Base-by-base conservation (phyloP, 2,888 invertebrate genomes). In the Caradrina clavipalpis region DNA sequence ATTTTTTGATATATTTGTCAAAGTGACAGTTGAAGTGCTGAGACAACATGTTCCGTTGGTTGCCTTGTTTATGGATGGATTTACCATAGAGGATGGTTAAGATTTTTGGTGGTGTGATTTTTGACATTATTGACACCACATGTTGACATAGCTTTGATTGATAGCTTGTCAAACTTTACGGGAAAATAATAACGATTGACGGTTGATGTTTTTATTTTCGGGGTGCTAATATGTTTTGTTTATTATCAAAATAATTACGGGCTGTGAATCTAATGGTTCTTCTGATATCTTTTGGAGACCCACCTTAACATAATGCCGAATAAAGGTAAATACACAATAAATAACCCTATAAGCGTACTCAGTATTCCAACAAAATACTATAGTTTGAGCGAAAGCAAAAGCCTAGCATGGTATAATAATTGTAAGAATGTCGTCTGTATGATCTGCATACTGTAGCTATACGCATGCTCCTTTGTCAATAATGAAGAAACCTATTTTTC, bases 241-340 rank as follows among this genome's bases (percentile, higher is more conserved):
- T 62, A 55, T 11, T 1, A 42, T 0, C 0, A 11, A 47, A 50
- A 17, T 51, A 66, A 19, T 19, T 62, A 31, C 39, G 22, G 54
- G 50, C 10, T 22, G 11, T 10, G n/a, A 56, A 21, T 19, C 2
- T 42, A 53, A 63, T 71, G 56, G 11, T 53, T 56, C 22, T 15
- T 10, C 35, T 51, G 10, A 22, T 42, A 39, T 17, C 10, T 53
- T 47, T 26, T 17, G 26, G 17, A 31, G 22, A 31, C 51, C 22
- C n/a, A 35, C 47, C 56, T 65, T 15, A 62, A 47, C 51, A 53
- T 45, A 68, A 90, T 90, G 90, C 89, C 90, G 56, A 89, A 90
- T 78, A 90, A 88, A 83, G 90, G 90, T 90, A 82, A 78, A 68
- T 64, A 59, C 19, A 2, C 53, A 19, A 11, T 53, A 69, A 26